A percentile compares a stretch with the other conserved stretches of the same genome.
Conservation (phyloP, 2,797 vertebrate species). For the Mus caroli region DNA sequence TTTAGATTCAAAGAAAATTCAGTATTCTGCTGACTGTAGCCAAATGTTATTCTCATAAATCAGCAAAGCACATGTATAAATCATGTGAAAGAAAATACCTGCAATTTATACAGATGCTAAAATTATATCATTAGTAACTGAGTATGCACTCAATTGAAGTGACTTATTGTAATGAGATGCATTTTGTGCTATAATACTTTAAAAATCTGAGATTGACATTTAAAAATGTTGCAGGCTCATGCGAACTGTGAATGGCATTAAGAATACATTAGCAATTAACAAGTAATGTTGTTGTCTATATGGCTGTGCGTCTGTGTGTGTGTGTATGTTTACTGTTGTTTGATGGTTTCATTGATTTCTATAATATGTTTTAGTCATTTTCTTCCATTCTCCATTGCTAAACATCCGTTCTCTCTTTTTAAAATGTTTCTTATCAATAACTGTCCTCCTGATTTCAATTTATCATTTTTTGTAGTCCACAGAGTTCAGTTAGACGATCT, state of each 20-base stretch:
- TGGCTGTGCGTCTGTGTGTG: neutral
- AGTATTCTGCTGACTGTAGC: slow-evolving; percentile 55
- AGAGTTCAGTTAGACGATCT: neutral
- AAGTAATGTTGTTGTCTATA: neutral
- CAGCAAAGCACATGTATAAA: slow-evolving; percentile 51
- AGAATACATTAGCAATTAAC: neutral
- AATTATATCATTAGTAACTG: slow-evolving; percentile 4
- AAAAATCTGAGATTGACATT: neutral
- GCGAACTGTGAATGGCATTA: neutral
- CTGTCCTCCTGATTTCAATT: neutral
- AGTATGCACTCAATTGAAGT: neutral
- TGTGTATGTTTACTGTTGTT: neutral
- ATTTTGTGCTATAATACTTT: neutral
- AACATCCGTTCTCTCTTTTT: neutral
- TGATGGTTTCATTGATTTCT: neutral
- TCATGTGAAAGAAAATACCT: slow-evolving; percentile 3
- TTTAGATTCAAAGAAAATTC: slow-evolving; percentile 70
- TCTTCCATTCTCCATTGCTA: too few species aligned
- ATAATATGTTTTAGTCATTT: neutral
- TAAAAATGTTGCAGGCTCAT: neutral
- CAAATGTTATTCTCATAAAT: slow-evolving; percentile 53
- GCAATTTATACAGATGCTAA: neutral
- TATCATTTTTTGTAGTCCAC: neutral
- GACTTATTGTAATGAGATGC: neutral
- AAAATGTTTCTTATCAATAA: neutral